Percentiles rank a stretch among this genome's conserved stretches.
These are phyloP conservation scores for Parnassius glacialis DNA, from an alignment of 2,888 invertebrate genomes.

Conservation along the genomic window DNA sequence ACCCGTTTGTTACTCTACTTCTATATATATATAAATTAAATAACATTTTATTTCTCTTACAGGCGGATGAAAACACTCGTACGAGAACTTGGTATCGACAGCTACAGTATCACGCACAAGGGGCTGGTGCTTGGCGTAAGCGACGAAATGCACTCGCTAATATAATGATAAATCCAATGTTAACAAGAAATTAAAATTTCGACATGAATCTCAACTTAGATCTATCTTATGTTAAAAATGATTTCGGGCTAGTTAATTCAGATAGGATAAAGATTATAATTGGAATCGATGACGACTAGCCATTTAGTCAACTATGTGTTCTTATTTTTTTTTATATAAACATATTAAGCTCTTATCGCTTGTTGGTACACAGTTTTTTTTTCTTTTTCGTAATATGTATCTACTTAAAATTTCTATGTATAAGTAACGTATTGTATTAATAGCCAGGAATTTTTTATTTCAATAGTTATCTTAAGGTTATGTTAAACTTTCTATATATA, in stretches of 20 bases:
- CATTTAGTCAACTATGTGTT: constrained; percentile 20
- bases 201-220: not conserved
- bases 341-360: constrained; percentile 1
- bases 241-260: not conserved
- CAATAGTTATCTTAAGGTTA: not conserved
- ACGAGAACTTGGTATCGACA: constrained; percentile 95
- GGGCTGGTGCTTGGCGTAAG: constrained; percentile 95
- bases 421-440: constrained; percentile 7
- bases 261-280: not conserved
- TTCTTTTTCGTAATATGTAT: not conserved
- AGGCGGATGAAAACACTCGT: constrained; percentile 94
- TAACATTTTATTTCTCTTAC: constrained; percentile 42
- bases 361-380: constrained; percentile 19
- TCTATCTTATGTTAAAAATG: not conserved
- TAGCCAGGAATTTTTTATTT: constrained; percentile 23
- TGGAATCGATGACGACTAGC: not conserved
- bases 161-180: constrained; percentile 96
- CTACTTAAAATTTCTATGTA: not conserved
- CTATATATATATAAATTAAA: no score
- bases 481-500: not conserved
- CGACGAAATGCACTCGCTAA: constrained; percentile 96
- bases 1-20: no score
- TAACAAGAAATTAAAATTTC: constrained; percentile 67
- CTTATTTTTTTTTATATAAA: constrained; percentile 5
- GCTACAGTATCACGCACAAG: constrained; percentile 94